phyloP scores from a whole-genome alignment of 1,140 invertebrate species.

The Drosophila lowei region DNA sequence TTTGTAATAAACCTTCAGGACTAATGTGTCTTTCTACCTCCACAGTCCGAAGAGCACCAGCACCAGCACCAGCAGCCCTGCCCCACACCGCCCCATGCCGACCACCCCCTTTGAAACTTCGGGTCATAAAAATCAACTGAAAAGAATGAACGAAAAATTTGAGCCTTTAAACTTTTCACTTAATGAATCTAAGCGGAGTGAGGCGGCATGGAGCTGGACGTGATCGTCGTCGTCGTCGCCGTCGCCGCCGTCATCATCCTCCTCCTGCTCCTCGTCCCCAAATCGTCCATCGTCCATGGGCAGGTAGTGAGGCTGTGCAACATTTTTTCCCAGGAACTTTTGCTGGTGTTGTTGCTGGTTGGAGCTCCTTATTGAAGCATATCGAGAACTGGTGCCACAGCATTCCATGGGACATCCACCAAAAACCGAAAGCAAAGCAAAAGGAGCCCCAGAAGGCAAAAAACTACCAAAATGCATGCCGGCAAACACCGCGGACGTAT shows the following conservation, averaged over 20 bases:
- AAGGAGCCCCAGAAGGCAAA: background rate
- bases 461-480: constrained; percentile 52
- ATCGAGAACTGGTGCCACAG: constrained; percentile 76
- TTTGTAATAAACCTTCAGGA: constrained; percentile 79
- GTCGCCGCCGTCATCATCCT: constrained; percentile 48
- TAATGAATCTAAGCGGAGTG: constrained; percentile 76
- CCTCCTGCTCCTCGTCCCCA: constrained; percentile 4
- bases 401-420: constrained; percentile 81
- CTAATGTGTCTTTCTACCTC: constrained; percentile 63
- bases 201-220: constrained; percentile 21
- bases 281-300: constrained; percentile 2
- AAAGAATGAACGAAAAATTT: constrained; percentile 75
- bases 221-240: constrained; percentile 40
- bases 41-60: background rate
- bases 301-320: constrained; percentile 79
- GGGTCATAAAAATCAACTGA: constrained; percentile 64
- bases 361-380: constrained; percentile 73
- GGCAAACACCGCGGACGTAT: constrained; percentile 68
- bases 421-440: constrained; percentile 38
- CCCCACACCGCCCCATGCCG: constrained; percentile 31
- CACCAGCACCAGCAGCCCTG: too few relatives aligned
- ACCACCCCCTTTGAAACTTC: constrained; percentile 4
- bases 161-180: constrained; percentile 78
- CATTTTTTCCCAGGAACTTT: constrained; percentile 81
- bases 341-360: constrained; percentile 34